These are phyloP conservation scores for Valencia hispanica DNA, from an alignment of 2,797 vertebrate species.

Conservation along the genomic window DNA sequence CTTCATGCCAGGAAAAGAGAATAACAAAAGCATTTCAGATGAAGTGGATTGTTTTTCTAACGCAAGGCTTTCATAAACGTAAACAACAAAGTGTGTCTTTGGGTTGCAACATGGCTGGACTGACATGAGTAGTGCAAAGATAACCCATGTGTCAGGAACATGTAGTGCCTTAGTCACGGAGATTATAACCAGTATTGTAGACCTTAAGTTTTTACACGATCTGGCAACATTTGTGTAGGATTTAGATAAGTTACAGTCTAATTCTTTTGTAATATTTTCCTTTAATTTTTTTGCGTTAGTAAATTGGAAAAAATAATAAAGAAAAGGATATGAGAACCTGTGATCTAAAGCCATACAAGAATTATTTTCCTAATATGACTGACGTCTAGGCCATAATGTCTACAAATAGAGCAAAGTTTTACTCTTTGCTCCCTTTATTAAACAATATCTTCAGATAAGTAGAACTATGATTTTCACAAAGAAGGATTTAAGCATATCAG, in stretches of 20 bases:
- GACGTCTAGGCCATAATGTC: too few relatives aligned
- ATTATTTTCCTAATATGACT: too few relatives aligned
- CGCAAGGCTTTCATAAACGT: constrained; percentile 31
- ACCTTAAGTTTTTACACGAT: neutral
- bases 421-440: too few relatives aligned
- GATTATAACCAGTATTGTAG: neutral
- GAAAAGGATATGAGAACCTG: too few relatives aligned
- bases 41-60: constrained; percentile 43
- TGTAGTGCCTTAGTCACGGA: neutral
- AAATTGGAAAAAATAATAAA: neutral
- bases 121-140: neutral
- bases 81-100: constrained; percentile 41
- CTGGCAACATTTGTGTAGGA: neutral
- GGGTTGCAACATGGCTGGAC: constrained; percentile 20
- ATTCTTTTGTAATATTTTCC: neutral
- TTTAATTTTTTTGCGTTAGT: neutral
- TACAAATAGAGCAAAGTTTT: too few relatives aligned
- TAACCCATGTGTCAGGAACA: neutral
- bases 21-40: constrained; percentile 59
- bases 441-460: too few relatives aligned
- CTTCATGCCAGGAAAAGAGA: constrained; percentile 55
- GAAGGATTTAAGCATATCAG: neutral
- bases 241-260: neutral
- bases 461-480: neutral
- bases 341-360: too few relatives aligned